phyloP scores from a whole-genome alignment of 92 coral and sea anemone species.

The Heteractis magnifica region DNA sequence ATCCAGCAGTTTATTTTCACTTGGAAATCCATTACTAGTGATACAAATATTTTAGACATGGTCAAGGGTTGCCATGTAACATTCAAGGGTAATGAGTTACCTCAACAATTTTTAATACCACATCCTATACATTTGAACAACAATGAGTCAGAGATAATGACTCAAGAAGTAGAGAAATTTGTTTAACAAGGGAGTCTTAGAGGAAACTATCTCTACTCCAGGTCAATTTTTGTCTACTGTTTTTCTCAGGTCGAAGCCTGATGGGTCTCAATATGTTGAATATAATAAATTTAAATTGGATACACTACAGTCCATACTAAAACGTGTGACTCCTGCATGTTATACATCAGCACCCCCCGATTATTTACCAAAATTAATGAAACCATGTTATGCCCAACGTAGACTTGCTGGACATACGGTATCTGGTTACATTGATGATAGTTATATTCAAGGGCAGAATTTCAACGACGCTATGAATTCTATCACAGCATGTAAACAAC shows the following conservation, averaged over 20 bases:
- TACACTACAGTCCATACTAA: constrained; percentile 35
- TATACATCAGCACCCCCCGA: no score
- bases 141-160: constrained; percentile 18
- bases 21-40: constrained; percentile 43
- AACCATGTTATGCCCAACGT: constrained; percentile 40
- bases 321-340: constrained; percentile 45
- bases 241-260: constrained; percentile 53
- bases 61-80: constrained; percentile 60
- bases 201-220: constrained; percentile 5
- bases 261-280: constrained; percentile 45
- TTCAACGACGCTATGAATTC: no score
- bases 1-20: constrained; percentile 37
- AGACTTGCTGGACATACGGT: constrained; percentile 34
- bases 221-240: constrained; percentile 35
- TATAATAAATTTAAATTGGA: constrained; percentile 61
- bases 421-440: constrained; percentile 4
- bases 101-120: constrained; percentile 25
- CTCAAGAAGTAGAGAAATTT: constrained; percentile 43
- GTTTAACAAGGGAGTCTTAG: constrained; percentile 36
- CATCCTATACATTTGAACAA: constrained; percentile 18
- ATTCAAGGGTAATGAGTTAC: constrained; percentile 32
- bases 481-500: constrained; percentile 18
- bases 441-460: constrained; percentile 17
- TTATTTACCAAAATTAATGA: constrained; percentile 46
- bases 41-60: constrained; percentile 34